These are phyloP conservation scores for Tachycineta bicolor DNA, from an alignment of 2,113 vertebrate species.

Conservation along the genomic window DNA sequence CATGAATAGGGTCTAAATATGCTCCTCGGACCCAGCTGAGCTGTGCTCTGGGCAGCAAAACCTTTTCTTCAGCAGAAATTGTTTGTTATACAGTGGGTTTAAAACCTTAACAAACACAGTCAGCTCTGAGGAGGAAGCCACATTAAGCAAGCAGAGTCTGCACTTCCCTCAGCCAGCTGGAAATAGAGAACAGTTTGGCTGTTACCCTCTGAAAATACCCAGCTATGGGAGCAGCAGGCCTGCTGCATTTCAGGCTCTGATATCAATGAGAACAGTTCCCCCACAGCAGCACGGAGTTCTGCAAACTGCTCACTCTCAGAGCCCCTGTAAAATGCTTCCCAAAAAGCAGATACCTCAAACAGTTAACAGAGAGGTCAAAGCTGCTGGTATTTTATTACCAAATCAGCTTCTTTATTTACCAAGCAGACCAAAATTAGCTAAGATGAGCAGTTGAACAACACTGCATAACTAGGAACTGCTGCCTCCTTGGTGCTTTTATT, in stretches of 20 bases:
- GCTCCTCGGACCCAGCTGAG: background rate
- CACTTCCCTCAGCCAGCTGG: background rate
- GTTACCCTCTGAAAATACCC: background rate
- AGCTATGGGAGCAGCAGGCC: background rate
- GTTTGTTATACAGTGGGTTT: background rate
- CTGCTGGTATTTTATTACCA: background rate
- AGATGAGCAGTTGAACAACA: background rate
- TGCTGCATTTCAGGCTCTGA: background rate
- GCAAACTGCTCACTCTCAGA: background rate
- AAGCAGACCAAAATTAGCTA: background rate
- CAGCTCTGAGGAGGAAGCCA: background rate
- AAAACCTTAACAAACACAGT: background rate
- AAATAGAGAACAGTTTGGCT: background rate
- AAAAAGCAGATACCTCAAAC: background rate
- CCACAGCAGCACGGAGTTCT: background rate
- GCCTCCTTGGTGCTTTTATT: background rate
- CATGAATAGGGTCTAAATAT: background rate
- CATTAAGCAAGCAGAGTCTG: background rate
- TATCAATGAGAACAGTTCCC: background rate
- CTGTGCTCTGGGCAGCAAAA: background rate
- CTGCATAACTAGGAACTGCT: background rate
- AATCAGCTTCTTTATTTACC: background rate
- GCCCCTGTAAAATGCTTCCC: background rate
- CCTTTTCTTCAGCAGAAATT: background rate
- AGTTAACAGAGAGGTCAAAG: background rate